phyloP scores from a whole-genome alignment of 2,888 invertebrate species.

The Catocala sponsa region DNA sequence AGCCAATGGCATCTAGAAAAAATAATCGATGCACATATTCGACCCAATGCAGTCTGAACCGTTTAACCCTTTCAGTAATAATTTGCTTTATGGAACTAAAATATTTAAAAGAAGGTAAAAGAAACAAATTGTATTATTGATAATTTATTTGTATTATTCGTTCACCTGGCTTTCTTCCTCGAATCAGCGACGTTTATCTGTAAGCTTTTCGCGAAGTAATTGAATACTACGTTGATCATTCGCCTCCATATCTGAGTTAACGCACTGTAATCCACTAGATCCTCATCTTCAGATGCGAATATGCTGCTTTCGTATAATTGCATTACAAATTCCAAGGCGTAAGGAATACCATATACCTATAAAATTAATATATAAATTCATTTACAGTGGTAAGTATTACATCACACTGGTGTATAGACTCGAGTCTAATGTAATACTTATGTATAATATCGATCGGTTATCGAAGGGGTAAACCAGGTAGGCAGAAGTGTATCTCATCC shows the following conservation, averaged over 20 bases:
- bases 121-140: background rate
- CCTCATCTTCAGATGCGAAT: background rate
- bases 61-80: too few relatives aligned
- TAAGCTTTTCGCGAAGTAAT: background rate
- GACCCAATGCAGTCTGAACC: too few relatives aligned
- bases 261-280: constrained; percentile 25
- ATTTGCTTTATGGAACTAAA: too few relatives aligned
- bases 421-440: too few relatives aligned
- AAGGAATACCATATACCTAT: constrained; percentile 77
- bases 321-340: constrained; percentile 76
- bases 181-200: background rate
- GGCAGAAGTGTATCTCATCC: too few relatives aligned
- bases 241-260: constrained; percentile 66
- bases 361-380: background rate
- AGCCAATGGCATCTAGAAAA: too few relatives aligned
- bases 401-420: too few relatives aligned
- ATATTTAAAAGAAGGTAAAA: too few relatives aligned
- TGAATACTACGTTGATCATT: constrained; percentile 10
- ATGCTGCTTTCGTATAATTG: constrained; percentile 57
- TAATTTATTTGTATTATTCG: background rate
- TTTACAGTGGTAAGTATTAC: too few relatives aligned
- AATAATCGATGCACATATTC: too few relatives aligned
- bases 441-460: too few relatives aligned
- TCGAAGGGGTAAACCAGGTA: too few relatives aligned
- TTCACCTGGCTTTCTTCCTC: background rate